Evolutionary conservation across 2,888 invertebrate genomes (phyloP).

Genomic region (Rapana venosa): DNA sequence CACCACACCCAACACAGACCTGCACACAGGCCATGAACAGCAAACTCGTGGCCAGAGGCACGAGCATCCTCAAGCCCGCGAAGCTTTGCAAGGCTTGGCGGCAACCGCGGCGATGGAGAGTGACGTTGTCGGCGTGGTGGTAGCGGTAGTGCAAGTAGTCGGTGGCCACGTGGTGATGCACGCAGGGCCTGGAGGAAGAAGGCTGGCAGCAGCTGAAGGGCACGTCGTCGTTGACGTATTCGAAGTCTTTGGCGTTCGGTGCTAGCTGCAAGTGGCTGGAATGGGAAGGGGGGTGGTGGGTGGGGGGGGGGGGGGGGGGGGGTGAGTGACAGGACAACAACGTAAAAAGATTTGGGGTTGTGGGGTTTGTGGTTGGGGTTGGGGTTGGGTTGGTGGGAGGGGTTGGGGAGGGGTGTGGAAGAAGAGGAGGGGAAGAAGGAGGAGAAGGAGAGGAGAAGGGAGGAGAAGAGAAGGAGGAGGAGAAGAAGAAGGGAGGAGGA

Average conservation of each 20-base stretch:
- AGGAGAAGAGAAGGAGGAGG: not conserved
- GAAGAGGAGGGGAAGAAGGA: not conserved
- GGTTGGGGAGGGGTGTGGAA: too few relatives aligned
- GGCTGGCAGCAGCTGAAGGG: constrained; percentile 75
- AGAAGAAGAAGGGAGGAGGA: not conserved
- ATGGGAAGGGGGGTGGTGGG: not conserved
- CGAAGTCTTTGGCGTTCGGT: not conserved
- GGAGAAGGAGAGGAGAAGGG: not conserved
- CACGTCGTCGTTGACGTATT: constrained; percentile 64
- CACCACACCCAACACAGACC: constrained; percentile 48
- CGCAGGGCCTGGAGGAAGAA: constrained; percentile 67
- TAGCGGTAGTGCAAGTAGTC: constrained; percentile 65
- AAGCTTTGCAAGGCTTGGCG: constrained; percentile 57
- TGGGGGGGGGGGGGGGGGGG: too few relatives aligned
- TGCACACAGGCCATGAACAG: constrained; percentile 57
- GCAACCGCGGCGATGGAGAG: constrained; percentile 62
- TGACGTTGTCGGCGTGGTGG: constrained; percentile 57
- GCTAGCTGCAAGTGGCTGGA: not conserved
- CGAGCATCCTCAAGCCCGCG: constrained; percentile 56
- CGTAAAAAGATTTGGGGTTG: too few relatives aligned
- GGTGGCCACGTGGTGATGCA: constrained; percentile 68
- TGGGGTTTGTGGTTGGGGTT: too few relatives aligned
- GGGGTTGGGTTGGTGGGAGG: too few relatives aligned
- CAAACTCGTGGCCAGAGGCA: constrained; percentile 53
- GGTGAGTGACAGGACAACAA: too few relatives aligned